phyloP scores from a whole-genome alignment of 2,888 invertebrate species.

The Nomada hirtipes region DNA sequence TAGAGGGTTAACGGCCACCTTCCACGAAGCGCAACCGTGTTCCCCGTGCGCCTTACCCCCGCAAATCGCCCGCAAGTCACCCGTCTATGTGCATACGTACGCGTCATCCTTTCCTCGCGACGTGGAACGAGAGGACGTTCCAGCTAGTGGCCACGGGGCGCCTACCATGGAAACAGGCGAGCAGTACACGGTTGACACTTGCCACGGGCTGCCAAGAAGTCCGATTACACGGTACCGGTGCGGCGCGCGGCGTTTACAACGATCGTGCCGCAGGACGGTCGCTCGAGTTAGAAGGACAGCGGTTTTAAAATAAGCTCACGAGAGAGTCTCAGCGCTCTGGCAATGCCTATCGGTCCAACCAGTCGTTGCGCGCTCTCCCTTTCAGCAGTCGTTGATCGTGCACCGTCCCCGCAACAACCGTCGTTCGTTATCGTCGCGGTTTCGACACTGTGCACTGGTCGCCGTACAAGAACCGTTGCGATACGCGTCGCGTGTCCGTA shows the following conservation, averaged over 20 bases:
- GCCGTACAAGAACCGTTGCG: constrained; percentile 7
- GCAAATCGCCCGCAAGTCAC: not conserved
- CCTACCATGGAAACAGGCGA: constrained; percentile 28
- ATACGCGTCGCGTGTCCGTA: constrained; percentile 13
- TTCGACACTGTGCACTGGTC: constrained; percentile 6
- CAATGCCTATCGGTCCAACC: constrained; percentile 73
- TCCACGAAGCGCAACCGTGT: not conserved
- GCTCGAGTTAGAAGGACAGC: constrained; percentile 81
- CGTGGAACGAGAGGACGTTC: not conserved
- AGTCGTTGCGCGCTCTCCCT: constrained; percentile 67
- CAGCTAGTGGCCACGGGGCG: not conserved
- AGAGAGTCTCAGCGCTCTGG: constrained; percentile 72
- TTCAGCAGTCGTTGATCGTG: constrained; percentile 79
- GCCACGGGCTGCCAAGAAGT: constrained; percentile 52
- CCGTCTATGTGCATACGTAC: not conserved
- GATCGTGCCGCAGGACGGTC: constrained; percentile 63
- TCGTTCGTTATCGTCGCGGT: constrained; percentile 3
- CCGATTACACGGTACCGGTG: constrained; percentile 49
- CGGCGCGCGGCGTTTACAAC: constrained; percentile 44
- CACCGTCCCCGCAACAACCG: constrained; percentile 73
- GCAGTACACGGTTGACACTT: constrained; percentile 39
- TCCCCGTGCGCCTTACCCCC: not conserved
- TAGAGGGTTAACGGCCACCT: not conserved
- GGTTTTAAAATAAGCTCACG: constrained; percentile 83
- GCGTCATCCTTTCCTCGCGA: constrained; percentile 1